Evolutionary conservation across 1,140 invertebrate species (phyloP).

Genomic region (Ceratosolen fusciceps): DNA sequence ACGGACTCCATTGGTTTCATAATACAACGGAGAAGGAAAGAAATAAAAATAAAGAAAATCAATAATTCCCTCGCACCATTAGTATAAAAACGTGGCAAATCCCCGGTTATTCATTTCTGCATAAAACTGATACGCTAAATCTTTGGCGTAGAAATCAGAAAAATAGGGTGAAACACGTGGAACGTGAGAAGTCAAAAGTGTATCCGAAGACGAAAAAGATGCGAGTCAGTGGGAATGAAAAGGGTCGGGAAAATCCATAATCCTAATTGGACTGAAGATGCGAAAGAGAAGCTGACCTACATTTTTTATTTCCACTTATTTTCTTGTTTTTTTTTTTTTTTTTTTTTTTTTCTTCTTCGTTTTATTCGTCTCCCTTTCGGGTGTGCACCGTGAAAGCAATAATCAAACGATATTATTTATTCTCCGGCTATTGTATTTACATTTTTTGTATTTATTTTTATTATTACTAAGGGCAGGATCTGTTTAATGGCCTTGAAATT

Average conservation of each 20-base stretch:
- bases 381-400: no score
- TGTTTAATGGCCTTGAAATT: no score
- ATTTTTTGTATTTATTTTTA: no score
- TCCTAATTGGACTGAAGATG: background rate
- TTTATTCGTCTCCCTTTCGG: no score
- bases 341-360: no score
- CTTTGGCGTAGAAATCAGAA: slow-evolving; percentile 15
- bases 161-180: background rate
- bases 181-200: background rate
- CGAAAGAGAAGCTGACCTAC: background rate
- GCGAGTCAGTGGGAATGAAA: slow-evolving; percentile 1
- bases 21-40: no score
- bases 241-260: background rate
- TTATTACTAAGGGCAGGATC: no score
- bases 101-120: background rate
- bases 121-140: background rate
- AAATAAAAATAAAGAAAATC: background rate
- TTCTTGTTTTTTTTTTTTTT: no score
- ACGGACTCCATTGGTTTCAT: background rate
- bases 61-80: background rate
- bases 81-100: background rate
- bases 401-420: no score
- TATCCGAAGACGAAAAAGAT: background rate
- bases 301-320: no score
- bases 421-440: no score